A percentile compares a stretch with the other conserved stretches of the same genome.
These are phyloP conservation scores for Aramus guarauna DNA, from an alignment of 2,113 vertebrate species.

Conservation along the genomic window DNA sequence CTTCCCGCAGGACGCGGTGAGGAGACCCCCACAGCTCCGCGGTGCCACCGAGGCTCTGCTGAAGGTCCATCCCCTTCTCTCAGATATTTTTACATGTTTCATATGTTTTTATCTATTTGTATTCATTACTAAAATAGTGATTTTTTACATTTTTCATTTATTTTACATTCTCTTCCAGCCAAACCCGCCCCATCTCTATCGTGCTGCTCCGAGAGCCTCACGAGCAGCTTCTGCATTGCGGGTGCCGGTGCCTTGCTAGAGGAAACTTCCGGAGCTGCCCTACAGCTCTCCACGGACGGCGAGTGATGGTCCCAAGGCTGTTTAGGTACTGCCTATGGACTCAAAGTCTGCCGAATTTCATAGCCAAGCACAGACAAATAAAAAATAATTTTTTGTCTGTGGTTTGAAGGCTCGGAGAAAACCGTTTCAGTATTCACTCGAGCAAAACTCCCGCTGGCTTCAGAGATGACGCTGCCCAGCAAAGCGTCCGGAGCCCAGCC, in stretches of 20 bases:
- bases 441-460: neutral
- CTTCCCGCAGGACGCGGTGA: neutral
- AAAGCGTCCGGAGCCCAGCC: neutral
- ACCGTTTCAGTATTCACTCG: fast-evolving
- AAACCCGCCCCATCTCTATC: fast-evolving
- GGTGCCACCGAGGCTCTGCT: neutral
- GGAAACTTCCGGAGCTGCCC: neutral
- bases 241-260: fast-evolving
- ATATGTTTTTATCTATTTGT: neutral
- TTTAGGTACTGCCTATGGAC: fast-evolving
- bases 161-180: neutral
- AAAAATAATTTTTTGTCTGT: neutral
- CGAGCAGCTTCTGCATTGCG: neutral
- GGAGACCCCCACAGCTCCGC: neutral
- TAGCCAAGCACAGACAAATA: fast-evolving
- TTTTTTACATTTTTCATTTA: neutral
- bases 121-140: neutral
- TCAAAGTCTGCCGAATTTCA: neutral
- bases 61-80: neutral
- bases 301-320: neutral
- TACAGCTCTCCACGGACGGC: fast-evolving
- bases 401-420: neutral
- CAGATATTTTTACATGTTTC: neutral
- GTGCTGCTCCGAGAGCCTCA: neutral
- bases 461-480: neutral